Conservation (phyloP, 1,140 invertebrate species). For the Magallana angulata region DNA sequence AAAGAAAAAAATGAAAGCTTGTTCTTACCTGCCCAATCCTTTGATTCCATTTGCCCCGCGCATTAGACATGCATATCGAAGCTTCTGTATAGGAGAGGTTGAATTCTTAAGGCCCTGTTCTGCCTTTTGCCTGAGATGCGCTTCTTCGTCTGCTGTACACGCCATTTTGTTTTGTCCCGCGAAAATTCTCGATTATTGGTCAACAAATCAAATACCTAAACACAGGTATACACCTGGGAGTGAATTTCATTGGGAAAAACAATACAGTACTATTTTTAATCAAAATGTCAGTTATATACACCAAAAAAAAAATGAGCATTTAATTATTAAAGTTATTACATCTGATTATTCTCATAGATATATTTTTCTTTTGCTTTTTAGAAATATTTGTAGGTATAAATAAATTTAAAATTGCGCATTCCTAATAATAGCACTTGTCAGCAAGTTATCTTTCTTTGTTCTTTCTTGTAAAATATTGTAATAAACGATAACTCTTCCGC, state of each 20-base stretch:
- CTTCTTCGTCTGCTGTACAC: slow-evolving; percentile 16
- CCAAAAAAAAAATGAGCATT: too few relatives aligned
- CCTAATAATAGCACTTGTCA: too few relatives aligned
- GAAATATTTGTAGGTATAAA: too few relatives aligned
- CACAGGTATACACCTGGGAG: not conserved
- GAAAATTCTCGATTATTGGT: slow-evolving; percentile 7
- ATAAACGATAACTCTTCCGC: not conserved
- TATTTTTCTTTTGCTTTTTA: too few relatives aligned
- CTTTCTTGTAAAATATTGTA: not conserved
- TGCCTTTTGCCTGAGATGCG: slow-evolving; percentile 26
- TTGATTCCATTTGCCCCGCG: slow-evolving; percentile 32
- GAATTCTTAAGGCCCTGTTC: not conserved
- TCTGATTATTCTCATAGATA: too few relatives aligned
- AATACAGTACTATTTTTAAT: too few relatives aligned
- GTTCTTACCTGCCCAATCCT: slow-evolving; percentile 15
- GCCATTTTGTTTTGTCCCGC: slow-evolving; percentile 34
- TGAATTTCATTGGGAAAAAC: too few relatives aligned
- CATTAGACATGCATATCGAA: slow-evolving; percentile 21
- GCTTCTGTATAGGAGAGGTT: not conserved
- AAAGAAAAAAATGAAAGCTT: not conserved
- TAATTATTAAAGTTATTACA: too few relatives aligned
- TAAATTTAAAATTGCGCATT: too few relatives aligned
- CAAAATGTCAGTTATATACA: too few relatives aligned
- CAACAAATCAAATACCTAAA: slow-evolving; percentile 4
- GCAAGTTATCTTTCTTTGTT: slow-evolving; percentile 1